Percentiles rank a stretch among this genome's conserved stretches.
phyloP scores from a whole-genome alignment of 2,113 vertebrate genomes.

The Alouatta palliata region DNA sequence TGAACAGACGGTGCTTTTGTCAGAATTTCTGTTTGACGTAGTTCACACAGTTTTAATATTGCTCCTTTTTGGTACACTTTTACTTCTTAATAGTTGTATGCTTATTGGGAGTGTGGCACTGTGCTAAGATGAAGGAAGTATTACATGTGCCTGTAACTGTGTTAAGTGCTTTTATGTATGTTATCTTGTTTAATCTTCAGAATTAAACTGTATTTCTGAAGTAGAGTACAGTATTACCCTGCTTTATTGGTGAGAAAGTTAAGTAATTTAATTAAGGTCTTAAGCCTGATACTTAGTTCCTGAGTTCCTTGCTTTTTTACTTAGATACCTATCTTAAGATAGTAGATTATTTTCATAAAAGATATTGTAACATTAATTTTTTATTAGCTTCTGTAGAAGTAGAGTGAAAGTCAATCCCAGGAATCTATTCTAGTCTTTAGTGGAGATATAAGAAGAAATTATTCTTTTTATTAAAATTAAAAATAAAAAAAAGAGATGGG shows the following conservation, averaged over 20 bases:
- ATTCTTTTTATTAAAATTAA: background rate
- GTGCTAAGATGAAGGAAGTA: conserved; percentile 6
- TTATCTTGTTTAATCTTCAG: conserved; percentile 7
- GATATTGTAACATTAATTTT: background rate
- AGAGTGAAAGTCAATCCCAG: background rate
- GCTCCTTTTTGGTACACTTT: conserved; percentile 16
- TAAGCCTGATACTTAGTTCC: conserved; percentile 4
- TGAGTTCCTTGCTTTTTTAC: background rate
- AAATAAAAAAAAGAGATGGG: background rate
- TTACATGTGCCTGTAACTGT: conserved; percentile 2
- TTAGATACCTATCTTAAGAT: background rate
- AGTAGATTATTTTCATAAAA: conserved; percentile 16
- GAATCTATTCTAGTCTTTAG: background rate
- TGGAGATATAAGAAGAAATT: background rate
- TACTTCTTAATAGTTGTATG: background rate
- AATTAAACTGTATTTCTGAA: background rate
- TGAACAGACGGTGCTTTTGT: conserved; percentile 20
- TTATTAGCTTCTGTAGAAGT: background rate
- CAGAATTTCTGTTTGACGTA: conserved; percentile 23
- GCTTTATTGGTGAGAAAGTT: conserved; percentile 42
- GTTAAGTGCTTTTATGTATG: background rate
- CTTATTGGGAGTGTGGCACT: background rate
- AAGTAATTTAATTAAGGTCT: conserved; percentile 33
- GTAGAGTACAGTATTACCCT: background rate
- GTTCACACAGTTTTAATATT: conserved; percentile 43